Evolutionary conservation across 2,797 vertebrate genomes (phyloP).

Genomic region (Simalia tracyae): DNA sequence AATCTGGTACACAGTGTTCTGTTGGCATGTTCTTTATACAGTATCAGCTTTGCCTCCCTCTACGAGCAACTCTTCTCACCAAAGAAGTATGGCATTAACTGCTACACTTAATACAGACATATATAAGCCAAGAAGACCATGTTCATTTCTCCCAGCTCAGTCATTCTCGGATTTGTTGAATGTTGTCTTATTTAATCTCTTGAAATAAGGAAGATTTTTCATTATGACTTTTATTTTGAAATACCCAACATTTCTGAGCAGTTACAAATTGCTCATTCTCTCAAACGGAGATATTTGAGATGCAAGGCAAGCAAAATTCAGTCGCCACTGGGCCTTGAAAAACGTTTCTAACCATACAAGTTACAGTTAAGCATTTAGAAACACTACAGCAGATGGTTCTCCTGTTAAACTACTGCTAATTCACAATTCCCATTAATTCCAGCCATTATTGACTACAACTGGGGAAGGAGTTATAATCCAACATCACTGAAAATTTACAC

Average conservation of each 20-base stretch:
- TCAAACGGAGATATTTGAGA: background rate
- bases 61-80: background rate
- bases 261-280: background rate
- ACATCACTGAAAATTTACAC: background rate
- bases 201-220: background rate
- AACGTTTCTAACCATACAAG: background rate
- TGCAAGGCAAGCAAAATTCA: background rate
- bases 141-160: background rate
- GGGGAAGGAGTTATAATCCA: background rate
- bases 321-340: background rate
- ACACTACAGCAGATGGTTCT: background rate
- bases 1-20: too few relatives aligned
- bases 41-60: too few relatives aligned
- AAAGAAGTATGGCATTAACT: background rate
- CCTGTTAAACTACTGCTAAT: background rate
- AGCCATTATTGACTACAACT: background rate
- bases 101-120: background rate
- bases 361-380: background rate
- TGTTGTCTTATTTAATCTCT: background rate
- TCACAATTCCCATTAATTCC: background rate
- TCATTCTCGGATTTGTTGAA: background rate
- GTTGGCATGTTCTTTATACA: too few relatives aligned
- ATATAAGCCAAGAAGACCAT: background rate
- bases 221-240: background rate
- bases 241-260: background rate